phyloP scores from a whole-genome alignment of 2,113 vertebrate genomes.

The Limanda limanda region DNA sequence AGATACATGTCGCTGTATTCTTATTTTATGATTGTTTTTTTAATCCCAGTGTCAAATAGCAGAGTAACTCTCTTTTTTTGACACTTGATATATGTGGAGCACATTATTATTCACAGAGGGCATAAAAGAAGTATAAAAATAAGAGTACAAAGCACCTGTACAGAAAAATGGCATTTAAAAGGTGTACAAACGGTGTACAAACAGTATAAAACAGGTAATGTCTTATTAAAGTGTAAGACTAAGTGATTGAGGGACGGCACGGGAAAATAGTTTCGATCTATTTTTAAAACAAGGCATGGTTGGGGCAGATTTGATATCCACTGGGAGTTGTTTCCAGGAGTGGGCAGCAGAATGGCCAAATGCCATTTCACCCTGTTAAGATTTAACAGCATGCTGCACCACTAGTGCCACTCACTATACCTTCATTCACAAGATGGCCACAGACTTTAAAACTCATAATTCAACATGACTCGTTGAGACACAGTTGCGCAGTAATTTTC shows the following conservation, averaged over 20 bases:
- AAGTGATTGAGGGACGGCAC: background rate
- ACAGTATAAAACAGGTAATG: background rate
- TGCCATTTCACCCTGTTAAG: too few relatives aligned
- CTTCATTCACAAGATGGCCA: background rate
- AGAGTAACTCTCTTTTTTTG: background rate
- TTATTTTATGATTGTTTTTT: background rate
- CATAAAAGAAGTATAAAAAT: too few relatives aligned
- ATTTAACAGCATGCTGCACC: too few relatives aligned
- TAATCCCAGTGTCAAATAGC: background rate
- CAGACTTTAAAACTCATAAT: background rate
- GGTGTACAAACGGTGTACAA: too few relatives aligned
- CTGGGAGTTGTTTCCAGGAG: too few relatives aligned
- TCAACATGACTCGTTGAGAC: constrained; percentile 4
- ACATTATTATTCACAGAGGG: too few relatives aligned
- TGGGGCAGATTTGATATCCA: too few relatives aligned
- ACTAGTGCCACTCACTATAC: background rate
- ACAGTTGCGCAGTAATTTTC: constrained; percentile 45
- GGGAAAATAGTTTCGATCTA: background rate
- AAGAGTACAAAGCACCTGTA: too few relatives aligned
- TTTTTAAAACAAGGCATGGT: background rate
- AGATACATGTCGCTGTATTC: constrained; percentile 12
- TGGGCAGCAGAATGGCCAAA: too few relatives aligned
- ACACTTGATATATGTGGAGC: too few relatives aligned
- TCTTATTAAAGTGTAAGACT: too few relatives aligned
- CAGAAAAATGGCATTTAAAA: too few relatives aligned